A percentile compares a stretch with the other conserved stretches of the same genome.
phyloP scores from a whole-genome alignment of 2,797 vertebrate species.

The Enteromius afrohamiltoni region DNA sequence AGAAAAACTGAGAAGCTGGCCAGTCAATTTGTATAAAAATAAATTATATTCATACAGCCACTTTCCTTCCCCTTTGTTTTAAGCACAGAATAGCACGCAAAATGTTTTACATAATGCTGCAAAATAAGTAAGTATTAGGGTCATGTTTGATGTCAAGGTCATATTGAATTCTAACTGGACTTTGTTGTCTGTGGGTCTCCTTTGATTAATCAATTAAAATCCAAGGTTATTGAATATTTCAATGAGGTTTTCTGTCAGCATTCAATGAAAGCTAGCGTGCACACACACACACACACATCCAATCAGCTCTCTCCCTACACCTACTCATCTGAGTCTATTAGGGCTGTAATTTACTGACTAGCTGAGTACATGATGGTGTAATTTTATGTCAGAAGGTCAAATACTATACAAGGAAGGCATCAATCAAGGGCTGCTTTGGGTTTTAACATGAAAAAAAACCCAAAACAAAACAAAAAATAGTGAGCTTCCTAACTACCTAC shows the following conservation, averaged over 20 bases:
- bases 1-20: conserved; percentile 11
- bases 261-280: not conserved
- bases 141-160: conserved; percentile 19
- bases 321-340: conserved; percentile 53
- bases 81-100: conserved; percentile 5
- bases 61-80: conserved; percentile 19
- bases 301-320: not conserved
- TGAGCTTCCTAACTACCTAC: not conserved
- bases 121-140: conserved; percentile 24
- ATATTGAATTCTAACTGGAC: conserved; percentile 19
- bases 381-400: conserved; percentile 44
- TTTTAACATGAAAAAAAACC: not conserved
- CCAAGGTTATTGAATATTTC: conserved; percentile 38
- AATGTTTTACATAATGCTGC: conserved; percentile 31
- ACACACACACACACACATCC: not conserved
- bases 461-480: not conserved
- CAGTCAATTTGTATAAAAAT: conserved; percentile 47
- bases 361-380: conserved; percentile 42
- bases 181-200: conserved; percentile 8
- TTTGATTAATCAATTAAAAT: conserved; percentile 45
- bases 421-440: conserved; percentile 14
- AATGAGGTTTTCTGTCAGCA: conserved; percentile 22
- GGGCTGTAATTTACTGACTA: conserved; percentile 54
- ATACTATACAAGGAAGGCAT: conserved; percentile 14
- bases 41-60: conserved; percentile 33